These are phyloP conservation scores for Blera fallax DNA, from an alignment of 2,888 invertebrate genomes.

Conservation along the genomic window DNA sequence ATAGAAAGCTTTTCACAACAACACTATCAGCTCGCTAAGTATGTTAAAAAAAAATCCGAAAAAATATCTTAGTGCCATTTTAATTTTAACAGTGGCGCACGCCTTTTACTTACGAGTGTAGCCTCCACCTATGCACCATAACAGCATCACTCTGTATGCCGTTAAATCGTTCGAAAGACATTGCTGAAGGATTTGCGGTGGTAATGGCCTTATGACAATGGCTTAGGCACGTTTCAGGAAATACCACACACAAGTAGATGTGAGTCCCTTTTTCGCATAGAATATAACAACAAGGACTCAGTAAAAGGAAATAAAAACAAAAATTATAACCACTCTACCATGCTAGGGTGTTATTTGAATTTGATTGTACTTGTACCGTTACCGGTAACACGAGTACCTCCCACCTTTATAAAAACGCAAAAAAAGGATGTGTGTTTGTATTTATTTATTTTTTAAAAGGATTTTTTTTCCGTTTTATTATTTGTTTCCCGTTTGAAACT, in stretches of 20 bases:
- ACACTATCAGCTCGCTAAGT: no score
- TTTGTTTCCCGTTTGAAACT: slow-evolving; percentile 11
- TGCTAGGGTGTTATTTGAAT: slow-evolving; percentile 29
- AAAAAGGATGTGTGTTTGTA: not conserved
- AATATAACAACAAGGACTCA: not conserved
- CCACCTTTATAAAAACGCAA: not conserved
- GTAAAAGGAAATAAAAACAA: slow-evolving; percentile 10
- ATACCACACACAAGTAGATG: not conserved
- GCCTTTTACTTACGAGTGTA: slow-evolving; percentile 21
- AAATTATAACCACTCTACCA: slow-evolving; percentile 35
- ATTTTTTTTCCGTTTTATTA: not conserved
- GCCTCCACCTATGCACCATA: not conserved
- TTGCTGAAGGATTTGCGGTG: slow-evolving; percentile 54
- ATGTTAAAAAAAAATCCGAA: no score
- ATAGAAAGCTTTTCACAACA: no score
- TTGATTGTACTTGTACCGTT: slow-evolving; percentile 29
- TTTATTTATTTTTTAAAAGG: not conserved
- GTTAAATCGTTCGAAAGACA: slow-evolving; percentile 50
- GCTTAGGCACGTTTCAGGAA: slow-evolving; percentile 54
- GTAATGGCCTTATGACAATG: slow-evolving; percentile 61
- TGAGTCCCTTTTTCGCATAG: slow-evolving; percentile 7
- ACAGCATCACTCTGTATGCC: not conserved
- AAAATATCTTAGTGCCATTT: no score
- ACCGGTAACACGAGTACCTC: not conserved
- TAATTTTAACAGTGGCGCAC: not conserved